Conservation (phyloP, 2,797 vertebrate species). For the Apogon hyalosoma region DNA sequence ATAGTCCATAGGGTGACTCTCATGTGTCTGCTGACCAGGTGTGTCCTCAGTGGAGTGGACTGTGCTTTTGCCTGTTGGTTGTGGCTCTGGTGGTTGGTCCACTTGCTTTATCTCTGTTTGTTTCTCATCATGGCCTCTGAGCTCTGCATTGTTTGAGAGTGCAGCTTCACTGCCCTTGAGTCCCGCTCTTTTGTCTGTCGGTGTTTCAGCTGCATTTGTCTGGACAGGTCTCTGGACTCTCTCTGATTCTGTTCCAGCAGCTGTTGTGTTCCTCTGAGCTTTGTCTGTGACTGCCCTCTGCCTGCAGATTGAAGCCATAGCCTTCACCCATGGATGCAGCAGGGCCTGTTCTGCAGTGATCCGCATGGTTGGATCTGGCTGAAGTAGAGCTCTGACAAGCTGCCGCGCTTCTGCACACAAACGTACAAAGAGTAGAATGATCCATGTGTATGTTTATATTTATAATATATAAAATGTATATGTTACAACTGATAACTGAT, state of each 20-base stretch:
- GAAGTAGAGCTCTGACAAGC: slow-evolving; percentile 90
- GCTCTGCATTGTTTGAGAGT: slow-evolving; percentile 27
- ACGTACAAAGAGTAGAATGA: slow-evolving; percentile 37
- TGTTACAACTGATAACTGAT: no score
- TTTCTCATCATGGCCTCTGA: slow-evolving; percentile 14
- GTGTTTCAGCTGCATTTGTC: slow-evolving; percentile 31
- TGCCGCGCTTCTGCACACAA: slow-evolving; percentile 88
- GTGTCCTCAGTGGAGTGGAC: slow-evolving; percentile 22
- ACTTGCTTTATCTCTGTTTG: slow-evolving; percentile 24
- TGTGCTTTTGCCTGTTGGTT: slow-evolving; percentile 24
- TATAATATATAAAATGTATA: no score
- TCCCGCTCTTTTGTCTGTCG: slow-evolving; percentile 35
- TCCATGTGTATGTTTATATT: not conserved
- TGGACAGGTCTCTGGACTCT: slow-evolving; percentile 25
- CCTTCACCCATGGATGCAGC: slow-evolving; percentile 91
- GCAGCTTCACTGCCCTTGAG: not conserved
- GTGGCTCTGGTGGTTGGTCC: slow-evolving; percentile 26
- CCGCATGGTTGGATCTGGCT: slow-evolving; percentile 88
- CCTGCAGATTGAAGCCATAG: slow-evolving; percentile 77
- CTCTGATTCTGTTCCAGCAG: slow-evolving; percentile 29
- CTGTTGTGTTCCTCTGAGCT: slow-evolving; percentile 25
- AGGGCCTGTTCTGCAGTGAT: slow-evolving; percentile 90
- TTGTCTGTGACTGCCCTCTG: slow-evolving; percentile 73
- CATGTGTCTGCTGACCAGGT: slow-evolving; percentile 31
- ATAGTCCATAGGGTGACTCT: slow-evolving; percentile 19